Base-by-base conservation (phyloP, 2,113 vertebrate genomes). In the Pteronura brasiliensis region DNA sequence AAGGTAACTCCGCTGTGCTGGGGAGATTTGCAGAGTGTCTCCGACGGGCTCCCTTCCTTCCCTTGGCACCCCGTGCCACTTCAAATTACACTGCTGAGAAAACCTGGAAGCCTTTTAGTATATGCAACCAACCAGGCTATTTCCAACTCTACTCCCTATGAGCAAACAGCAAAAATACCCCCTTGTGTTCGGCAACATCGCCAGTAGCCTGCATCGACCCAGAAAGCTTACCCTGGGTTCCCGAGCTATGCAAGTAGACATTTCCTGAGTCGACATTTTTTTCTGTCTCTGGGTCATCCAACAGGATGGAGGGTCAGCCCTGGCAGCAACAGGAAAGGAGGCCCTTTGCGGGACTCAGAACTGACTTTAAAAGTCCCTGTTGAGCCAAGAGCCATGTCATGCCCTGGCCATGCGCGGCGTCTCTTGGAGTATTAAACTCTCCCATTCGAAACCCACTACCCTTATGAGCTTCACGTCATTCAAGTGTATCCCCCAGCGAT, bases 101-200 rank as follows among this genome's bases (percentile, higher is more conserved):
- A 91, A 94, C 59, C 65, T 87, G 82, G 74, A 87, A 76, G 25
- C 18, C 0, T 39, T 74, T 91, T 20, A 39, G 36, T 7, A 1
- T 13, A 34, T 0, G 13, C 42, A 4, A 6, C 3, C 0, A 18
- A 23, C 36, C 10, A 3, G 18, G 36, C 21, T 12, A 29, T 12
- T 7, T 29, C 55, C 14, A 11, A 21, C 9, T 1, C 1, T 3
- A 11, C n/a, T 34, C 2, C 1, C 7, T 7, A 3, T 0, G 4
- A 4, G 74, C 4, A 9, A 47, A 17, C 31, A 74, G 34, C 49
- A 44, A 20, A 59, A 87, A 34, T 0, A 14, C 17, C 44, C 72
- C 9, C 52, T 31, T 6, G 0, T 10, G 3, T 47, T 31, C 34
- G 15, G 36, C 1, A 7, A 13, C 39, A 9, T 17, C 0, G 34